Evolutionary conservation across 2,888 invertebrate species (phyloP), one percentile per base, ranked within the genome.

Genomic region (Bembecia ichneumoniformis): DNA sequence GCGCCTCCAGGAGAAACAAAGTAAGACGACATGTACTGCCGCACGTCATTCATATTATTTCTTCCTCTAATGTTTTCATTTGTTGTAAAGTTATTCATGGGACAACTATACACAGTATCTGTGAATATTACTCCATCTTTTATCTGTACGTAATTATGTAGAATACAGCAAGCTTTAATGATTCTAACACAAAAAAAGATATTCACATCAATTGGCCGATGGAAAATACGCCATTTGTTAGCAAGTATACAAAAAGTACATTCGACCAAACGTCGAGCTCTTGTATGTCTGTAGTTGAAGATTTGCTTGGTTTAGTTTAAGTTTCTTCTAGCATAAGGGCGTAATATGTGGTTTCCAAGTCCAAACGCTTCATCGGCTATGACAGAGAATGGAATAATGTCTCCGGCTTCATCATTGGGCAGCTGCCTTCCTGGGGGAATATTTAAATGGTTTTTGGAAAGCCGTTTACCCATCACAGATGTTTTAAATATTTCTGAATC

Each of bases 361-460:
- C 61, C 62, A 58, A 65, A 66, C 17, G 63, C 66, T 54, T 68
- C 65, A 56, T 68, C 66, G 16, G 55, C 63, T 43, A 65, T 63
- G 48, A 65, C 50, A 56, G 47, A 58, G 55, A 43, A 43, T 51
- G 64, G 63, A 47, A 66, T 60, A 45, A 52, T 51, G 35, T 51
- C 20, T 55, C 60, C 58, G 40, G 52, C 50, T 49, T 63, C 51
- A 52, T 63, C 62, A 55, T 58, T 54, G 43, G 59, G 58, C 51
- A 64, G 55, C 35, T 52, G 45, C 51, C 53, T 57, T 55, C 55
- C n/a, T n/a, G n/a, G n/a, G n/a, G n/a, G 59, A 50, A 64, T 53
- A 52, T 60, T 52, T 52, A 58, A 49, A 48, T 35, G 47, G 47
- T 58, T 59, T 45, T 56, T 49, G 5, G 44, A 48, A 34, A 61